Base-by-base conservation (phyloP, 2,888 invertebrate genomes). In the Hedychridium roseum region DNA sequence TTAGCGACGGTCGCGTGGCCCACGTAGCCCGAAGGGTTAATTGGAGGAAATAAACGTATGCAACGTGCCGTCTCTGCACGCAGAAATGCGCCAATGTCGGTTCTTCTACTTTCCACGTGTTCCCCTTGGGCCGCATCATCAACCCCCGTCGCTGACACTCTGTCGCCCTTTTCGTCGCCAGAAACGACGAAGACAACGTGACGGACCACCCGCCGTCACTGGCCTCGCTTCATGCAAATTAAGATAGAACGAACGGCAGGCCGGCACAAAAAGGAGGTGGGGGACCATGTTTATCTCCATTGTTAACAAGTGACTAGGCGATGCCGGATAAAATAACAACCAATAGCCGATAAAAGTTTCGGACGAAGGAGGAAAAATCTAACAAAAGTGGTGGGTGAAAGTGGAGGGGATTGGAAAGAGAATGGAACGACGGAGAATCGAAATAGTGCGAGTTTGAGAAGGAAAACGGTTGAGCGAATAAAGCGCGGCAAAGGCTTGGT, bases 1-100 rank as follows among this genome's bases (percentile, higher is more conserved):
- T 70, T 73, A 64, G 66, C 63, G 66, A 48, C 47, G 64, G 66
- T 68, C 59, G 60, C 69, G 69, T 67, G 67, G 57, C 68, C 50
- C 43, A 38, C 49, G 57, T 48, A 66, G 55, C 70, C 66, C 66
- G 67, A 73, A 73, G 73, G 73, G 73, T 73, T 73, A 73, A 72
- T 73, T 72, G 71, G 71, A 72, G 68, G 71, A 58, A 56, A 50
- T 62, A 54, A 50, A 41, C 60, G 57, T 47, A 50, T 55, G 43
- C 42, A 44, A 40, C 41, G 47, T 15, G 40, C 43, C 48, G 48
- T 50, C 47, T n/a, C n/a, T n/a, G 49, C 34, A 26, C 42, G 43
- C 40, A 44, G n/a, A n/a, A n/a, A n/a, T n/a, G n/a, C n/a, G n/a
- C n/a, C n/a, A n/a, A n/a, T n/a, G n/a, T n/a, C n/a, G n/a, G n/a